These are phyloP conservation scores for Alexandromys fortis DNA, from an alignment of 2,113 vertebrate genomes.

Conservation along the genomic window DNA sequence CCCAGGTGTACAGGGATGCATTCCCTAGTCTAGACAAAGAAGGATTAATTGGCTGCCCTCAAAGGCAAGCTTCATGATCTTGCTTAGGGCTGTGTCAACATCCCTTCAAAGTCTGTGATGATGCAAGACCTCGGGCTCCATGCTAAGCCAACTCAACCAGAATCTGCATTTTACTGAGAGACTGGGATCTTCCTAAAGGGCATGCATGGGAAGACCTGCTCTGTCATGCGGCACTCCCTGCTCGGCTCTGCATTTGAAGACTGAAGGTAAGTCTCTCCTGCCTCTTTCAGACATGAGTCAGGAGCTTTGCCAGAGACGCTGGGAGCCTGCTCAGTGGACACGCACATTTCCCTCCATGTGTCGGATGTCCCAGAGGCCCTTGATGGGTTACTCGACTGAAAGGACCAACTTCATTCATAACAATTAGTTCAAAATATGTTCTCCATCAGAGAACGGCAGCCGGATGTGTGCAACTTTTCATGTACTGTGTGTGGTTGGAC, in stretches of 20 bases:
- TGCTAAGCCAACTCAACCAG: neutral
- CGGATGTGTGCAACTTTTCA: neutral
- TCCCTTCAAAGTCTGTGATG: neutral
- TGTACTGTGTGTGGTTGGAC: too few relatives aligned
- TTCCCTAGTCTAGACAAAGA: neutral
- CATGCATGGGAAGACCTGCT: neutral
- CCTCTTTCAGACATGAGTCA: neutral
- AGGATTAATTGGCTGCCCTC: neutral
- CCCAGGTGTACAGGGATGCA: neutral
- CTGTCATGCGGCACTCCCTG: too few relatives aligned
- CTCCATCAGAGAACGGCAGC: neutral
- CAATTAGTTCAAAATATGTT: conserved; percentile 20
- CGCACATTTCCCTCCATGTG: neutral
- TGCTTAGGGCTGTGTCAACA: neutral
- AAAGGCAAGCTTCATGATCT: neutral
- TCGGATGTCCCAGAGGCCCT: neutral
- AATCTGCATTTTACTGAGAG: conserved; percentile 6
- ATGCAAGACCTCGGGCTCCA: neutral
- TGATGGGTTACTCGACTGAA: neutral
- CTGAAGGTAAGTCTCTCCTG: neutral
- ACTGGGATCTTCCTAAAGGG: neutral
- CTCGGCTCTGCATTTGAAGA: neutral
- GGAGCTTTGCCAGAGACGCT: neutral
- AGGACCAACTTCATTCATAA: neutral
- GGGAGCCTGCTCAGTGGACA: neutral